Conservation (phyloP, 2,113 vertebrate genomes). For the Pseudopipra pipra region DNA sequence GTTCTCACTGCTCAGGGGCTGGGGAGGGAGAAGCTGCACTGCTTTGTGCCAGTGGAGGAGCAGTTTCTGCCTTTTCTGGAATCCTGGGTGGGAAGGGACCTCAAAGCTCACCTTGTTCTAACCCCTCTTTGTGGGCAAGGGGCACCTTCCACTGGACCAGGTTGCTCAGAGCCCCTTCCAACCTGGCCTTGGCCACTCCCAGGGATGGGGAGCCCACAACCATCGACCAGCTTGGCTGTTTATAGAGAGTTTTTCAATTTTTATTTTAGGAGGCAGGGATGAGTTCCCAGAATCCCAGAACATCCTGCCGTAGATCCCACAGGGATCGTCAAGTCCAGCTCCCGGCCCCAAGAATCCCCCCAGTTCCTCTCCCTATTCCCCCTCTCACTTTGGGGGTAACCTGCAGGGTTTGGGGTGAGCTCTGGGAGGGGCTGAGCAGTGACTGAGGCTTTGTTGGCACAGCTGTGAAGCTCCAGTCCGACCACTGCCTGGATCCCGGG, state of each 20-base stretch:
- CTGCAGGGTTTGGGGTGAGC: fast-evolving
- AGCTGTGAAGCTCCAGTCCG: slow-evolving; percentile 94
- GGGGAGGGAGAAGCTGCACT: neutral
- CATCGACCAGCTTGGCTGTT: neutral
- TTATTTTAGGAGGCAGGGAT: neutral
- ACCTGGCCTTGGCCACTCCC: neutral
- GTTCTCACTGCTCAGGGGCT: fast-evolving
- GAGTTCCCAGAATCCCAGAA: neutral
- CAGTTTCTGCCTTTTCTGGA: neutral
- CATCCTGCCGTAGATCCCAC: neutral
- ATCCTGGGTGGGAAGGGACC: neutral
- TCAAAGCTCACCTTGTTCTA: neutral
- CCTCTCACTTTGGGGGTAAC: neutral
- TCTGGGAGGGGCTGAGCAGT: fast-evolving
- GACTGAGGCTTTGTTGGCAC: neutral
- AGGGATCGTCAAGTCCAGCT: neutral
- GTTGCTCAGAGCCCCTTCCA: neutral
- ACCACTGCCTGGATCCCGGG: slow-evolving; percentile 94
- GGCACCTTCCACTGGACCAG: fast-evolving
- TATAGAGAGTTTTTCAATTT: neutral
- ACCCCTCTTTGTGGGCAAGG: neutral
- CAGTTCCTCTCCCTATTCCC: neutral
- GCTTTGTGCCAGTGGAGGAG: neutral
- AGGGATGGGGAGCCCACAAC: neutral
- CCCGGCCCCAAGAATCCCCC: neutral